Evolutionary conservation across 2,888 invertebrate genomes (phyloP), one percentile per base, ranked within the genome.

Genomic region (Tipula helvola): DNA sequence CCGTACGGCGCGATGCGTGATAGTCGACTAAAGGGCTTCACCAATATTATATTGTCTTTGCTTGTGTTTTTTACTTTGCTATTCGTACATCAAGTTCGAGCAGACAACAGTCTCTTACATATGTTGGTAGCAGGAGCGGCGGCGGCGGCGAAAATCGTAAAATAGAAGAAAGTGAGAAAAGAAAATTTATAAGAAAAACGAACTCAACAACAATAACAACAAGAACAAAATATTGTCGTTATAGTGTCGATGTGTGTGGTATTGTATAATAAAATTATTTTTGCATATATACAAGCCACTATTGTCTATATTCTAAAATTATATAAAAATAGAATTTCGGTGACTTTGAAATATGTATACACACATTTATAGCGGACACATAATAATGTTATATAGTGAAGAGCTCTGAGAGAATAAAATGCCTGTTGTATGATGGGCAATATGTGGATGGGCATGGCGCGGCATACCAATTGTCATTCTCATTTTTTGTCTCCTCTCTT

Each of bases 1-100:
- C 88, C 88, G 88, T 87, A 87, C 88, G 87, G 86, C 88, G 87
- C 87, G 88, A 87, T 87, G 87, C 88, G 87, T 88, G 87, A 87
- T 87, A 87, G 87, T 87, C 87, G 87, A 88, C 87, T 88, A 87
- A 88, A 86, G 86, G 71, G 18, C 28, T 71, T 28, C 71, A 71
- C 71, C 28, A 71, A 71, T 71, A 28, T 71, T 71, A 71, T 71
- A 71, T 71, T 71, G 71, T 71, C 71, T 71, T 71, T 71, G 71
- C 71, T 71, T 71, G 2, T 28, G 28, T 71, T 71, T 28, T 16
- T 16, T 52, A 42, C 7, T 71, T 71, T 71, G 71, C 71, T 71
- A 71, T 71, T 71, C 71, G 71, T 28, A 71, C 28, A 71, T 28
- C 71, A 71, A 71, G 28, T 71, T 71, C 71, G 71, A 71, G 71